phyloP scores from a whole-genome alignment of 2,888 invertebrate genomes.

The Xestoiulus laeticollis region DNA sequence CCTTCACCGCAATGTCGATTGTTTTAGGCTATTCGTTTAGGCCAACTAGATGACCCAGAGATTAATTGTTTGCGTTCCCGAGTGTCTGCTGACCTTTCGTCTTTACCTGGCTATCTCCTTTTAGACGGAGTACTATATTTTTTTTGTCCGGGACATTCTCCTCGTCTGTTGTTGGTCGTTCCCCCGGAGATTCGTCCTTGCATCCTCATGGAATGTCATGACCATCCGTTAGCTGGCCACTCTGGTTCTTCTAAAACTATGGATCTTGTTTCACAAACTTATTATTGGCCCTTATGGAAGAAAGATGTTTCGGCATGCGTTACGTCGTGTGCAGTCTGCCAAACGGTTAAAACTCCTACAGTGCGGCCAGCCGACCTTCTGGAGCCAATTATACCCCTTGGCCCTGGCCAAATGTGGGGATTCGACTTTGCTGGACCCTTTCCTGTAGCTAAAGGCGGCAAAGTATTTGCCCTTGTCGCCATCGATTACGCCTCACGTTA shows the following conservation, averaged over 20 bases:
- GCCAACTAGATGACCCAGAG: too few relatives aligned
- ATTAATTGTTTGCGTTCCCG: too few relatives aligned
- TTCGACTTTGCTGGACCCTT: neutral
- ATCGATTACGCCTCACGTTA: neutral
- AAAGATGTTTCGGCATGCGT: neutral
- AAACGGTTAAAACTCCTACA: neutral
- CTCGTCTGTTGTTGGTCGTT: neutral
- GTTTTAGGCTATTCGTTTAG: too few relatives aligned
- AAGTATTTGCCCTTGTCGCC: neutral
- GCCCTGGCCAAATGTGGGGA: neutral
- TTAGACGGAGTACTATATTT: neutral
- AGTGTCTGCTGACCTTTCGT: neutral
- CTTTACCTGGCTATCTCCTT: neutral
- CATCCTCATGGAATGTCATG: too few relatives aligned
- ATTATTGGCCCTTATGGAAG: too few relatives aligned
- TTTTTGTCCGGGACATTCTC: neutral
- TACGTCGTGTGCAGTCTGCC: neutral
- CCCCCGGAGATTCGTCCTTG: too few relatives aligned
- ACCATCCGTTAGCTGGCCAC: too few relatives aligned
- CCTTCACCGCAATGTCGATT: neutral
- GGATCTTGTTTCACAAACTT: too few relatives aligned
- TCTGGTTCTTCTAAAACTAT: too few relatives aligned
- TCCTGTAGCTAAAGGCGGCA: neutral
- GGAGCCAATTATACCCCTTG: neutral
- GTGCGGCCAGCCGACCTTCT: neutral